A percentile compares a stretch with the other conserved stretches of the same genome.
These are phyloP conservation scores for Etia nguti DNA, from an alignment of 2,113 vertebrate species.

Conservation along the genomic window DNA sequence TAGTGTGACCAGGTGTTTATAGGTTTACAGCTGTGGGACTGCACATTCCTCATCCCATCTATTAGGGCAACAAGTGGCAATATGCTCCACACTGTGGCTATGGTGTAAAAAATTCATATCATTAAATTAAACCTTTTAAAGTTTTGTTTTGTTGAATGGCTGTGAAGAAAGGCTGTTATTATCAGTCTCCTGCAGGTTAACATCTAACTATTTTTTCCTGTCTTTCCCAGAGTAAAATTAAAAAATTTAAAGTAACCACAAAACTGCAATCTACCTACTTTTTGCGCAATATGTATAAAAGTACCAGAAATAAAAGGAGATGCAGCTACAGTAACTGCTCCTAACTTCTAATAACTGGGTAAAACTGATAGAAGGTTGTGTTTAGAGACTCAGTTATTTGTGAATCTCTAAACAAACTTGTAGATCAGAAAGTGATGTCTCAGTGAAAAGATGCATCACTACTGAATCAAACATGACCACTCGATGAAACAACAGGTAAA, in stretches of 20 bases:
- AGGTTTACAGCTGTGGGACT: no score
- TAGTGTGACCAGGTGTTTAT: no score
- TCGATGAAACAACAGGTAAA: background rate
- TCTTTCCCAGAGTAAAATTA: background rate
- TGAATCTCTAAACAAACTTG: background rate
- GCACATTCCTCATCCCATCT: no score
- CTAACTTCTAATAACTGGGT: background rate
- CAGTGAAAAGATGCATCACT: background rate
- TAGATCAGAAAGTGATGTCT: background rate
- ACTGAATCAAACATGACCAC: background rate
- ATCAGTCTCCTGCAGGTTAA: background rate
- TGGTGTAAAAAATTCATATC: background rate
- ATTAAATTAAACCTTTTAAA: background rate
- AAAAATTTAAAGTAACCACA: background rate
- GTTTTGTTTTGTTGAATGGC: background rate
- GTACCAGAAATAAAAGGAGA: no score
- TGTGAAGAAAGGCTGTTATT: background rate
- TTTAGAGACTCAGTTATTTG: background rate
- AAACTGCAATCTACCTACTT: background rate
- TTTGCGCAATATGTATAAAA: fast-evolving
- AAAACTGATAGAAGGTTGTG: background rate
- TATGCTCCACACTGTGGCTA: no score
- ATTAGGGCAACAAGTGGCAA: no score
- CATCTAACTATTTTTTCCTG: background rate
- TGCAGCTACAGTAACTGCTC: background rate